Conservation (phyloP, 35 echinoderm and acorn worm genomes). For the Heliocidaris tuberculata region DNA sequence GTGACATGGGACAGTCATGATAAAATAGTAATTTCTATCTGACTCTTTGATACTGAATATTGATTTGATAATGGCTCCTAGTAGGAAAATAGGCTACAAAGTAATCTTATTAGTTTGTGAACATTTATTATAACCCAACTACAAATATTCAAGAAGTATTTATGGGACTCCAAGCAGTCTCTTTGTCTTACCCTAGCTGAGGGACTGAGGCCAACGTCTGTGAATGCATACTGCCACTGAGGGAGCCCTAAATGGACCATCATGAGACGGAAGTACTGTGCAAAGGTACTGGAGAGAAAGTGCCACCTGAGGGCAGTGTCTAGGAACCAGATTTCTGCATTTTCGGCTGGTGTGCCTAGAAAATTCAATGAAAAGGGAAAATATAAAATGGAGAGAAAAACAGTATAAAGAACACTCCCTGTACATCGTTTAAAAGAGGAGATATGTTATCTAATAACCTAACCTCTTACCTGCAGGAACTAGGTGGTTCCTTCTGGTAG, state of each 20-base stretch:
- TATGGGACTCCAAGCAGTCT: background rate
- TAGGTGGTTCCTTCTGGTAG: too few relatives aligned
- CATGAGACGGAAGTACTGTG: conserved; percentile 91
- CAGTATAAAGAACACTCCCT: background rate
- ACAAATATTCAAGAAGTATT: too few relatives aligned
- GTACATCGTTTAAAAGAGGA: background rate
- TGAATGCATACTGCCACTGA: conserved; percentile 85
- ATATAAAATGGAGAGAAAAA: background rate
- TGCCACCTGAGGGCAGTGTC: conserved; percentile 86
- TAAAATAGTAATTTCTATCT: too few relatives aligned
- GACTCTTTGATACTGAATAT: too few relatives aligned
- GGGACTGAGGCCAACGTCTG: conserved; percentile 81
- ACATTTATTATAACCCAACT: too few relatives aligned
- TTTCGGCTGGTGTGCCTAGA: conserved; percentile 73
- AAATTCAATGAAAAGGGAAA: background rate
- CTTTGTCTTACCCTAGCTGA: conserved; percentile 67
- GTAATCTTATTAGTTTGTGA: too few relatives aligned
- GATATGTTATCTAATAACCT: background rate
- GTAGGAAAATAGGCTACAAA: too few relatives aligned
- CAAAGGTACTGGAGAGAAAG: conserved; percentile 75
- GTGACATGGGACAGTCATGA: too few relatives aligned
- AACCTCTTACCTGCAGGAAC: background rate
- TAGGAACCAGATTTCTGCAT: conserved; percentile 85
- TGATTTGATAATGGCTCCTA: too few relatives aligned
- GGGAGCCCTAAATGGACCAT: conserved; percentile 83